Evolutionary conservation across 2,113 vertebrate species (phyloP).

Genomic region (Abramis brama): DNA sequence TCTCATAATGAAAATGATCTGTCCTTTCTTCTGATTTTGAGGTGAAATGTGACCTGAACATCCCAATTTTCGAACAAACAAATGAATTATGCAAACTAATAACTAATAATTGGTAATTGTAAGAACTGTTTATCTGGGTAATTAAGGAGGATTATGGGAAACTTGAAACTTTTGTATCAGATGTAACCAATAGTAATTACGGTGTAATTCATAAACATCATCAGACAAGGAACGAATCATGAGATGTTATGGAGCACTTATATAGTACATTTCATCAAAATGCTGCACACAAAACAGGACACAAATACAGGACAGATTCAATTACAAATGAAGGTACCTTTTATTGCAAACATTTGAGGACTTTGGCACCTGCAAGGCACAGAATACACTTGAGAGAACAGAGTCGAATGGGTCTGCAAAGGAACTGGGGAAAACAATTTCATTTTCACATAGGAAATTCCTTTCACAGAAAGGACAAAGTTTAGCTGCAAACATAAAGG

Average conservation of each 20-base stretch:
- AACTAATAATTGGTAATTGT: too few species aligned
- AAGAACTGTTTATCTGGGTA: background rate
- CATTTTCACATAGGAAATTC: conserved; percentile 54
- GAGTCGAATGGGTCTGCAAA: conserved; percentile 38
- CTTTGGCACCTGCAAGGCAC: conserved; percentile 62
- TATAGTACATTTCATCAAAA: background rate
- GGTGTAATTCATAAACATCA: background rate
- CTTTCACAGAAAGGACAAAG: conserved; percentile 62
- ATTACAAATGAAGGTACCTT: conserved; percentile 56
- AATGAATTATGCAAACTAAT: too few species aligned
- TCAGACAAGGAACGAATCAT: background rate
- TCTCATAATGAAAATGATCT: too few species aligned
- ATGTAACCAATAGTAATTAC: background rate
- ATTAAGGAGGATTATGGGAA: background rate
- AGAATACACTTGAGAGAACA: conserved; percentile 49
- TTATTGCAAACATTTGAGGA: conserved; percentile 61
- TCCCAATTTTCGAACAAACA: too few species aligned
- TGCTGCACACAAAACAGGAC: background rate
- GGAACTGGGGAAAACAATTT: conserved; percentile 36
- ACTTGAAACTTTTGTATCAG: background rate
- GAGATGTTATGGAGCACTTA: background rate
- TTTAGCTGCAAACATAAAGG: conserved; percentile 48
- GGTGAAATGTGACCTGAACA: too few species aligned
- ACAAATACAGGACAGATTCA: background rate
- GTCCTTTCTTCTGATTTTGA: too few species aligned